Evolutionary conservation across 1,140 invertebrate species (phyloP), one percentile per base, ranked within the genome.

Genomic region (Capitella teleta): DNA sequence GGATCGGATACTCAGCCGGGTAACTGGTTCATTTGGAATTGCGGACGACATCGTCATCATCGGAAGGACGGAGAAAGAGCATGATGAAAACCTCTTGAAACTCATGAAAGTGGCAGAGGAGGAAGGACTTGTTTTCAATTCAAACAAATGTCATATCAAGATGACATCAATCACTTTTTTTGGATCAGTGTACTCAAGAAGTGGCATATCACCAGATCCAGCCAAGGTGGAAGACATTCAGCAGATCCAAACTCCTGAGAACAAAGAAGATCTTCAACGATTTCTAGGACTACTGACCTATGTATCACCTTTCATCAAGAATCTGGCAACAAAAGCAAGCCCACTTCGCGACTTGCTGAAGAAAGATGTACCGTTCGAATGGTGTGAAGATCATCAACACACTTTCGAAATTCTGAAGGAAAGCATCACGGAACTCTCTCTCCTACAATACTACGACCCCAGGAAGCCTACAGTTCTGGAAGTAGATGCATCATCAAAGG

Each of bases 131-230:
- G 62, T 53, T 36, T 60, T 73, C 49, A 72, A 73, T 56, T 46
- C 42, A 37, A 55, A 55, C 2, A 75, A 73, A 55, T 47, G 24
- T 16, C 25, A 51, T 18, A 32, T 47, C 16, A n/a, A 37, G n/a
- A 5, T 23, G 21, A 26, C 5, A 12, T 34, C 23, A 14, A 30
- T 46, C 5, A 46, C 18, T 12, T 55, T 52, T 24, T 21, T 55
- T 5, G 41, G 55, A 1, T 57, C 70, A 21, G 53, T 68, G 14
- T 50, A 76, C 5, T 55, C 59, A 16, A 44, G 41, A 36, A 51
- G 66, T 14, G 74, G 74, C 6, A 52, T 76, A 5, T 54, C 57
- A 42, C 53, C 63, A 26, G 69, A 73, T 53, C 61, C 60, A 5
- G 55, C 57, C 5, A 74, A 74, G 49, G 51, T 72, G 0, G 50